Evolutionary conservation across 2,113 vertebrate species (phyloP).

Genomic region (Heterotilapia buettikoferi): DNA sequence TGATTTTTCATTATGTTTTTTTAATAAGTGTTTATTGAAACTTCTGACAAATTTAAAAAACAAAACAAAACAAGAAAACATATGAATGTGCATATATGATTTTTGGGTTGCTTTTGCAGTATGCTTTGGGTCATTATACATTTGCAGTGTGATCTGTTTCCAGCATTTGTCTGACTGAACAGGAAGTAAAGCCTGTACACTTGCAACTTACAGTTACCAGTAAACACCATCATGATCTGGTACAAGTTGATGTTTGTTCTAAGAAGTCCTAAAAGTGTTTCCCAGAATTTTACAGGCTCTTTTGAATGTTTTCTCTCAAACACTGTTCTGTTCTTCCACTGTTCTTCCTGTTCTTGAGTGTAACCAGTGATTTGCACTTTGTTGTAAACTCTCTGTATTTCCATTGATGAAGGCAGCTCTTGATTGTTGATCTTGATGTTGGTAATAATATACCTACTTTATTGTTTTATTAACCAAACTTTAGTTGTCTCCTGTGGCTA

Average conservation of each 20-base stretch:
- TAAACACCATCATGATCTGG: background rate
- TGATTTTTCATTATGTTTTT: background rate
- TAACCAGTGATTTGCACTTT: background rate
- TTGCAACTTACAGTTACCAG: background rate
- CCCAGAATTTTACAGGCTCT: background rate
- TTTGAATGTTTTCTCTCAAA: background rate
- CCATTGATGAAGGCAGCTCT: background rate
- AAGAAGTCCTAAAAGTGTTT: background rate
- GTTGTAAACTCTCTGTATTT: background rate
- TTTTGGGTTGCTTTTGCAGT: background rate
- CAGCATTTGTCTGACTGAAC: background rate
- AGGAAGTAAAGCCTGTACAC: background rate
- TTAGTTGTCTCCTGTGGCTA: background rate
- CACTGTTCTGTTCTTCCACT: background rate
- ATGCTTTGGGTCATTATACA: background rate
- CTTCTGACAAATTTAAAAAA: accelerated
- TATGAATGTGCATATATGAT: background rate
- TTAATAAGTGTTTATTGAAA: background rate
- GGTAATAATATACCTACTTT: background rate
- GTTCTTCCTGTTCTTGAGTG: background rate
- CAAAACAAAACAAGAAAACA: background rate
- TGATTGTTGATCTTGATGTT: background rate
- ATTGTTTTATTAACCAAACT: background rate
- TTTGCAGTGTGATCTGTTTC: background rate
- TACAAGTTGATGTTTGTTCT: background rate